phyloP scores from a whole-genome alignment of 2,888 invertebrate genomes.

The Aproaerema taeniolella region DNA sequence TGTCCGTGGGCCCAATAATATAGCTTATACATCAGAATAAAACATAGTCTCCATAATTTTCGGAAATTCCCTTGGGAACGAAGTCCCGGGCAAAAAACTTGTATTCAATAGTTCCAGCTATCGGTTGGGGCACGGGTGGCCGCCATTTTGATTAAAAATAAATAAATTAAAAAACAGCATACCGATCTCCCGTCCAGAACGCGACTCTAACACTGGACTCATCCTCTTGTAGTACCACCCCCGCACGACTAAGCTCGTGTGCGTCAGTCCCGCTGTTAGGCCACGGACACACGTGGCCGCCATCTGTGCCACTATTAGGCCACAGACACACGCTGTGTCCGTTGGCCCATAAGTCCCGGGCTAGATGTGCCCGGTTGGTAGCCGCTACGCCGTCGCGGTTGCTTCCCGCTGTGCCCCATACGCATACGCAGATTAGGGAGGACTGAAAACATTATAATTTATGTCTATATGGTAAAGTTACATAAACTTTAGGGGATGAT shows the following conservation, averaged over 20 bases:
- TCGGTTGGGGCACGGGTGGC: too few relatives aligned
- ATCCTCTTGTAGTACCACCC: constrained; percentile 35
- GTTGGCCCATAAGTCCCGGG: constrained; percentile 81
- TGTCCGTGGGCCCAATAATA: too few relatives aligned
- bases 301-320: constrained; percentile 64
- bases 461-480: too few relatives aligned
- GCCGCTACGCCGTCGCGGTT: constrained; percentile 40
- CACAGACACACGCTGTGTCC: constrained; percentile 46
- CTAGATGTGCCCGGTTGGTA: constrained; percentile 35
- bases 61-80: too few relatives aligned
- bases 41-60: too few relatives aligned
- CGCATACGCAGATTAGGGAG: constrained; percentile 43
- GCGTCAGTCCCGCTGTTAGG: constrained; percentile 33
- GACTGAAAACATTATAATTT: constrained; percentile 28
- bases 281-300: constrained; percentile 13
- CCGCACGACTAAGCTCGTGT: constrained; percentile 35
- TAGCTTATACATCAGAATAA: too few relatives aligned
- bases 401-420: constrained; percentile 41
- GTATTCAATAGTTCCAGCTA: too few relatives aligned
- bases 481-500: too few relatives aligned
- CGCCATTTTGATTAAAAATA: too few relatives aligned
- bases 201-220: constrained; percentile 33
- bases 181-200: constrained; percentile 32
- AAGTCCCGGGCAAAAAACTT: too few relatives aligned
- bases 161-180: too few relatives aligned